These are phyloP conservation scores for Erithacus rubecula DNA, from an alignment of 2,797 vertebrate genomes.

Conservation along the genomic window DNA sequence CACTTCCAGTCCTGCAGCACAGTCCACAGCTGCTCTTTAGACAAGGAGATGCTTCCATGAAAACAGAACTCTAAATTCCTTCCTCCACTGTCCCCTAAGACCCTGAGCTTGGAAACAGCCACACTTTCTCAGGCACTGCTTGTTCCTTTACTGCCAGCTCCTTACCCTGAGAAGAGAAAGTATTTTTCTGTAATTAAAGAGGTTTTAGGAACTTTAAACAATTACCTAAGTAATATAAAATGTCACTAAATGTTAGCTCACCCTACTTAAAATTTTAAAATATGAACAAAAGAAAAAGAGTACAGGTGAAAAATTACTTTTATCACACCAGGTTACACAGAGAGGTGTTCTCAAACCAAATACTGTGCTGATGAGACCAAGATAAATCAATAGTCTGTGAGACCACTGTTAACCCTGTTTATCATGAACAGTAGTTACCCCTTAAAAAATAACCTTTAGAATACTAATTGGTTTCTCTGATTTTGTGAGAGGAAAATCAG, in stretches of 20 bases:
- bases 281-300: background rate
- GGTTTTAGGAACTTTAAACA: background rate
- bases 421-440: background rate
- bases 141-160: background rate
- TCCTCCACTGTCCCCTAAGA: background rate
- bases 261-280: background rate
- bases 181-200: background rate
- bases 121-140: background rate
- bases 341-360: background rate
- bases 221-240: background rate
- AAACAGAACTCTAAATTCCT: background rate
- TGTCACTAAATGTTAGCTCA: background rate
- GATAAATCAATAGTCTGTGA: background rate
- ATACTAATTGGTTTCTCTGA: background rate
- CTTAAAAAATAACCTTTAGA: background rate
- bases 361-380: background rate
- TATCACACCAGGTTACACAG: background rate
- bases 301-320: background rate
- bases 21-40: background rate
- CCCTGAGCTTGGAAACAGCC: background rate
- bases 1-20: background rate
- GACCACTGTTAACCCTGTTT: background rate
- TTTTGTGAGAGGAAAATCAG: conserved; percentile 6
- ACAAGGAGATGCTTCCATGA: background rate
- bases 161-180: background rate